phyloP scores from a whole-genome alignment of 37 sponge, comb jelly and placozoan genomes.

The Cladorhizidae sp. region DNA sequence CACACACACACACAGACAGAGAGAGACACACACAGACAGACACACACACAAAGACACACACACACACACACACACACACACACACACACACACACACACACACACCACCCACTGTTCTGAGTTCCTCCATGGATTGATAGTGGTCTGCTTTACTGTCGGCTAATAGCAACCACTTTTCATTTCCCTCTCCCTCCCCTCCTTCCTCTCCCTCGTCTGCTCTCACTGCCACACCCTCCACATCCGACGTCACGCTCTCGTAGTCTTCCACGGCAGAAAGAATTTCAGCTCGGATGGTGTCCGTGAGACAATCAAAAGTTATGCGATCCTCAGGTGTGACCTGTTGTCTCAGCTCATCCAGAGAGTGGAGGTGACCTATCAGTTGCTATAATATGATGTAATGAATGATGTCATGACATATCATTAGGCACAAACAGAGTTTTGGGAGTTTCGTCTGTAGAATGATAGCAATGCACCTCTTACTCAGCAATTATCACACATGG shows the following conservation, averaged over 20 bases:
- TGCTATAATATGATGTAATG: too few relatives aligned
- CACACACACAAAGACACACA: too few relatives aligned
- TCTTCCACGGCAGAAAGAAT: constrained; percentile 43
- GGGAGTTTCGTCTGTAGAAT: too few relatives aligned
- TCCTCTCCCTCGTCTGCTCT: not conserved
- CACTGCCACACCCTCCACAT: not conserved
- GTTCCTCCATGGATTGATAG: constrained; percentile 53
- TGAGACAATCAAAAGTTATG: constrained; percentile 11
- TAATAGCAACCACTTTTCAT: not conserved
- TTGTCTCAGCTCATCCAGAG: constrained; percentile 56
- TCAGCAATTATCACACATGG: too few relatives aligned
- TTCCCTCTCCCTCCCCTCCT: not conserved
- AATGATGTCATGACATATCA: too few relatives aligned
- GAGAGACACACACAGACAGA: too few relatives aligned
- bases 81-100: too few relatives aligned
- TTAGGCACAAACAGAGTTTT: too few relatives aligned
- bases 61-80: too few relatives aligned
- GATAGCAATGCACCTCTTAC: too few relatives aligned
- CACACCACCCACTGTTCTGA: constrained; percentile 23
- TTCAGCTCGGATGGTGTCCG: constrained; percentile 15
- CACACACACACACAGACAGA: too few relatives aligned
- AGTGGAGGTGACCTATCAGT: constrained; percentile 58
- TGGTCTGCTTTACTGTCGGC: not conserved
- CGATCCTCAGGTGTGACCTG: constrained; percentile 43
- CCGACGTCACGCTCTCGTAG: constrained; percentile 7